Conservation (phyloP, 2,797 vertebrate genomes). For the Argyrosomus regius region DNA sequence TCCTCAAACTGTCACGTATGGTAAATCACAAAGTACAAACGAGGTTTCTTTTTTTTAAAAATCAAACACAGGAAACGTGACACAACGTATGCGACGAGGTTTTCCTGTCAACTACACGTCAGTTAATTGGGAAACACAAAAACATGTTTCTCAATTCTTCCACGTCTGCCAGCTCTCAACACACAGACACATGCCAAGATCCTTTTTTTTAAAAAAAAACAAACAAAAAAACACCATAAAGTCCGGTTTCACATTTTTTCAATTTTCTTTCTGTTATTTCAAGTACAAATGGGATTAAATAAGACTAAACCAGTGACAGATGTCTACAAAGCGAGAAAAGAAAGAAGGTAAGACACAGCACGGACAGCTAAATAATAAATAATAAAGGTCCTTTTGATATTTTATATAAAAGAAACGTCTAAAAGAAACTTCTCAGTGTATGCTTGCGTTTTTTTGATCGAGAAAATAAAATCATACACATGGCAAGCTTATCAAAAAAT, state of each 20-base stretch:
- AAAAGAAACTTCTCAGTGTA: conserved; percentile 67
- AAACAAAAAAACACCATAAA: conserved; percentile 29
- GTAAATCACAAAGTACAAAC: conserved; percentile 71
- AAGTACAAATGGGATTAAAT: conserved; percentile 63
- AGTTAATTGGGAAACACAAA: conserved; percentile 37
- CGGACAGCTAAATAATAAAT: conserved; percentile 74
- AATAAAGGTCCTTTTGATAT: conserved; percentile 63
- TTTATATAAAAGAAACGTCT: conserved; percentile 65
- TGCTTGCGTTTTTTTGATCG: conserved; percentile 41
- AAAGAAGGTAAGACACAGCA: conserved; percentile 55
- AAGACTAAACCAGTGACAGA: conserved; percentile 63
- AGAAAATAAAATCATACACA: conserved; percentile 63
- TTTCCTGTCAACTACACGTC: conserved; percentile 20
- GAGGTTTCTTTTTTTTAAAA: conserved; percentile 31
- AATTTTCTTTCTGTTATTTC: conserved; percentile 39
- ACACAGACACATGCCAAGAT: conserved; percentile 20
- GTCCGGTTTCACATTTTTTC: conserved; percentile 31
- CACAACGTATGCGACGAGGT: conserved; percentile 23
- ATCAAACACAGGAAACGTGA: conserved; percentile 58
- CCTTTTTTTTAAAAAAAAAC: conserved; percentile 8
- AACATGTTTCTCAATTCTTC: conserved; percentile 37
- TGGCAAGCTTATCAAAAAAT: conserved; percentile 66
- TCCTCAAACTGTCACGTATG: conserved; percentile 51
- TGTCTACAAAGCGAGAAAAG: conserved; percentile 58
- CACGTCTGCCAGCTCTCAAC: conserved; percentile 19